Evolutionary conservation across 2,888 invertebrate species (phyloP).

Genomic region (Megamerina dolium): DNA sequence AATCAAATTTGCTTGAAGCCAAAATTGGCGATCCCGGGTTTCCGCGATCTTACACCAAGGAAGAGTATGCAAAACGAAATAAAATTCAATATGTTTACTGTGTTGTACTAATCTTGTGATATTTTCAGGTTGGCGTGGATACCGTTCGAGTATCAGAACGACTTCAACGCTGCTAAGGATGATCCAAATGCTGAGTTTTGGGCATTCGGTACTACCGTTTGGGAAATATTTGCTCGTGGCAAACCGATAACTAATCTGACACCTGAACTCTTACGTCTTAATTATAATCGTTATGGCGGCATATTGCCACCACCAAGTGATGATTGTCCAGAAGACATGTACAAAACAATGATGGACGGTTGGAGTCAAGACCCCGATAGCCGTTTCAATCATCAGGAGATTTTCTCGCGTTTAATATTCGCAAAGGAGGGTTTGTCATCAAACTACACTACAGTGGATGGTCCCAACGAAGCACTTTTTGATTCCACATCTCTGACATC

Average conservation of each 20-base stretch:
- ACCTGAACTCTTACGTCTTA: slow-evolving; percentile 25
- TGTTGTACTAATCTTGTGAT: slow-evolving; percentile 1
- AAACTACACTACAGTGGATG: slow-evolving; percentile 21
- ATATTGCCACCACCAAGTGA: slow-evolving; percentile 64
- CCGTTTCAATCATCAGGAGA: slow-evolving; percentile 73
- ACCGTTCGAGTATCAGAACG: slow-evolving; percentile 73
- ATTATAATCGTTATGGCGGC: slow-evolving; percentile 42
- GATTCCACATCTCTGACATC: slow-evolving; percentile 22
- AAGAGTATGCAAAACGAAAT: slow-evolving; percentile 56
- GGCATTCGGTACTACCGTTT: slow-evolving; percentile 87
- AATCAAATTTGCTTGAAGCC: slow-evolving; percentile 60
- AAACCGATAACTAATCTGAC: slow-evolving; percentile 47
- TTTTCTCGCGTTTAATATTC: slow-evolving; percentile 53
- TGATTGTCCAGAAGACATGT: slow-evolving; percentile 70
- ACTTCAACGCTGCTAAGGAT: slow-evolving; percentile 60
- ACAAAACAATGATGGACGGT: slow-evolving; percentile 70
- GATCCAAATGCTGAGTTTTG: slow-evolving; percentile 77
- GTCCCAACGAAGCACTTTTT: slow-evolving; percentile 13
- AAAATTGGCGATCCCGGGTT: slow-evolving; percentile 82
- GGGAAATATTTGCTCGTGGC: slow-evolving; percentile 87
- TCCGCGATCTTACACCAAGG: slow-evolving; percentile 54
- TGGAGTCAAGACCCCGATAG: slow-evolving; percentile 70
- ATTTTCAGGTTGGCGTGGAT: slow-evolving; percentile 76
- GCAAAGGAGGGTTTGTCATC: slow-evolving; percentile 26
- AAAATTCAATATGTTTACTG: neutral